A percentile compares a stretch with the other conserved stretches of the same genome.
phyloP scores from a whole-genome alignment of 2,888 invertebrate genomes.

The Epiblema foenella region DNA sequence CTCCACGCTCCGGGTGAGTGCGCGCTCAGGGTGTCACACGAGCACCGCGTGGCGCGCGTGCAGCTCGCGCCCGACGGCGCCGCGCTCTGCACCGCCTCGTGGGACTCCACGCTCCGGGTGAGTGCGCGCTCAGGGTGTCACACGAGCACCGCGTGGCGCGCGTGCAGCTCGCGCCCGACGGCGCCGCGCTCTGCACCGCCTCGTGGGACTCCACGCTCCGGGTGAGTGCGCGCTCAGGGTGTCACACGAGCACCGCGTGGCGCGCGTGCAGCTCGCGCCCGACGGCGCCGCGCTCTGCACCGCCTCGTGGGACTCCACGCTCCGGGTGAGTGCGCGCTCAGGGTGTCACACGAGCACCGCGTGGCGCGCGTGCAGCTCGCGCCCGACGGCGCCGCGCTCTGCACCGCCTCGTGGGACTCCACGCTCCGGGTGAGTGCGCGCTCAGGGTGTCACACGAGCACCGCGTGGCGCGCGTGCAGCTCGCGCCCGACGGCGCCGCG shows the following conservation, averaged over 20 bases:
- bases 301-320: constrained; percentile 99
- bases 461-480: constrained; percentile 95
- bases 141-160: constrained; percentile 98
- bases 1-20: constrained; percentile 96
- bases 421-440: constrained; percentile 94
- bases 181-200: constrained; percentile 98
- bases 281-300: constrained; percentile 99
- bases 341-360: constrained; percentile 98
- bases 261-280: constrained; percentile 96
- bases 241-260: constrained; percentile 98
- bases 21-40: constrained; percentile 97
- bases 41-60: constrained; percentile 96
- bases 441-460: constrained; percentile 99
- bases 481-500: constrained; percentile 99
- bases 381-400: constrained; percentile 98
- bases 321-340: constrained; percentile 94
- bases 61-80: constrained; percentile 99
- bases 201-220: constrained; percentile 99
- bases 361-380: constrained; percentile 96
- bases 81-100: constrained; percentile 97
- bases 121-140: constrained; percentile 95
- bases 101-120: constrained; percentile 98
- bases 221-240: constrained; percentile 95
- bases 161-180: constrained; percentile 97
- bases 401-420: constrained; percentile 99